phyloP scores from a whole-genome alignment of 2,888 invertebrate genomes.

The Cryptus viduatorius region DNA sequence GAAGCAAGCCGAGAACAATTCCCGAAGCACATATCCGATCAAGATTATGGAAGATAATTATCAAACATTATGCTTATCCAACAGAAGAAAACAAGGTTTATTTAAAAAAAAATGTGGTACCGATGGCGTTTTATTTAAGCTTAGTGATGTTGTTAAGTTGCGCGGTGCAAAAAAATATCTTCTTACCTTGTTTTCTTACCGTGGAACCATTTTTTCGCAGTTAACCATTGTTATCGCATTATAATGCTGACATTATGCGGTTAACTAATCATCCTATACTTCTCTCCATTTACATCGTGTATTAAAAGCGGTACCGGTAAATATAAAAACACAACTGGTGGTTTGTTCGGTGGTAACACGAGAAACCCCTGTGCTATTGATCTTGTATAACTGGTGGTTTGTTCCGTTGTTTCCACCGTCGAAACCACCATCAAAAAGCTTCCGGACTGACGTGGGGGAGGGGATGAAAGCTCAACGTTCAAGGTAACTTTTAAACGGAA shows the following conservation, averaged over 20 bases:
- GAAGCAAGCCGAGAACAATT: constrained; percentile 4
- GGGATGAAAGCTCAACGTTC: constrained; percentile 9
- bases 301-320: constrained; percentile 8
- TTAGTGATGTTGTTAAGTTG: neutral
- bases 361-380: constrained; percentile 1
- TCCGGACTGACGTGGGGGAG: neutral
- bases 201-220: neutral
- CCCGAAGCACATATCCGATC: neutral
- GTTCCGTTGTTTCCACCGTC: constrained; percentile 10
- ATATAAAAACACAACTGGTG: constrained; percentile 6
- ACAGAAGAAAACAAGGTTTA: neutral
- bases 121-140: neutral
- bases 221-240: too few relatives aligned
- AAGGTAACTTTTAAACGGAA: constrained; percentile 5
- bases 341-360: constrained; percentile 12
- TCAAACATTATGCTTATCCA: neutral
- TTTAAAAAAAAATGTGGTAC: neutral
- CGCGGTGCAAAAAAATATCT: neutral
- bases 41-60: constrained; percentile 7
- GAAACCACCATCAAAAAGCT: constrained; percentile 1
- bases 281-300: neutral
- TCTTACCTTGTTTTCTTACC: neutral
- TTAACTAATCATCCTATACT: neutral
- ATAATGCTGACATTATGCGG: neutral
- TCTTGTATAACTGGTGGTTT: constrained; percentile 8